Base-by-base conservation (phyloP, 2,888 invertebrate genomes). In the Digitonthophagus gazella region DNA sequence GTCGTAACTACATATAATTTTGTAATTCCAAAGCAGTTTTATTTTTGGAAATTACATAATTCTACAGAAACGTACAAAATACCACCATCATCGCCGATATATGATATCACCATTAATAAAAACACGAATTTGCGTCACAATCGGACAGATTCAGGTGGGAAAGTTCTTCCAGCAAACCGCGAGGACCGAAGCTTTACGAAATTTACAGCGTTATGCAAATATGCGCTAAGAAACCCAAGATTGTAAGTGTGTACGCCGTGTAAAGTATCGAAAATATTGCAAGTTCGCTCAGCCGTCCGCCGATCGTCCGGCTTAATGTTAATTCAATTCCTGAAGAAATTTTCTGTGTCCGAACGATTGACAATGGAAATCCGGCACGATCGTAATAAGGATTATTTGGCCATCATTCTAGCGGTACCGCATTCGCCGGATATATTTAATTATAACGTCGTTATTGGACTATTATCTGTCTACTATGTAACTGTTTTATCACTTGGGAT, bases 401-500 rank as follows among this genome's bases (percentile, higher is more conserved):
- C 15, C 66, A 56, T 57, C 57, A 57, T 56, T 15, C 15, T 66
- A 66, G 56, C 66, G 66, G 66, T 58, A 66, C 16, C 66, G 22
- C 57, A 19, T 56, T 66, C 66, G 22, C 57, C 20, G 57, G 22
- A 56, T 16, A 19, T 58, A 66, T 66, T 66, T 66, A 66, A 66
- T 66, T 66, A 66, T 20, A 66, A 66, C 8, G 66, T 66, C 55
- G 56, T 66, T 66, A 66, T 58, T 56, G 20, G 66, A 19, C 57
- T 56, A 22, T 66, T 28, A 66, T 66, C 56, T 22, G 55, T 57
- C 55, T 66, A 57, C 19, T 66, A 56, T 66, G 15, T 66, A 66
- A 66, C 66, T 66, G 66, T 66, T 55, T 66, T 66, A 61, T 61
- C 19, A 19, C 19, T 61, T 19, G 28, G 11, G 28, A 44, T 44